Evolutionary conservation across 2,888 invertebrate species (phyloP).

Genomic region (Lycia hirtaria): DNA sequence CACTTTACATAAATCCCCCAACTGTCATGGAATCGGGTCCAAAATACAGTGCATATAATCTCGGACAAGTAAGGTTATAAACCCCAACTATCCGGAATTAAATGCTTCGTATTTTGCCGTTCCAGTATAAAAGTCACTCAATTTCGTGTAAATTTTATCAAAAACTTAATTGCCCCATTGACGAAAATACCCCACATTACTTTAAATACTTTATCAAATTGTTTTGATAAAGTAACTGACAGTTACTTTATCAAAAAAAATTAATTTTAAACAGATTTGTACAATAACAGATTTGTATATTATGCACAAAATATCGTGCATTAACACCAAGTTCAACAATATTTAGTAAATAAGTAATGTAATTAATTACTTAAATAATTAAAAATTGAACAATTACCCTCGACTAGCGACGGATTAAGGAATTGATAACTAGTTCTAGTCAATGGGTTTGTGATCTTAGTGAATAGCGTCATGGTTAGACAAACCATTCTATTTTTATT

Average conservation of each 20-base stretch:
- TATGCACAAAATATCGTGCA: not conserved
- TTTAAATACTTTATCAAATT: too few relatives aligned
- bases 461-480: constrained; percentile 35
- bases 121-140: too few relatives aligned
- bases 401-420: constrained; percentile 65
- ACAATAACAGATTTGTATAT: not conserved
- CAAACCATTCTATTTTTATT: not conserved
- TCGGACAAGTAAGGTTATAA: too few relatives aligned
- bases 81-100: too few relatives aligned
- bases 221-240: too few relatives aligned
- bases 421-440: constrained; percentile 76
- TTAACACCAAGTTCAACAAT: constrained; percentile 5
- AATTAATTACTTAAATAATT: not conserved
- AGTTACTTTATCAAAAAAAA: not conserved
- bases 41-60: too few relatives aligned
- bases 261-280: not conserved
- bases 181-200: too few relatives aligned
- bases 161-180: too few relatives aligned
- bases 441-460: constrained; percentile 78
- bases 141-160: too few relatives aligned
- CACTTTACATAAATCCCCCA: too few relatives aligned
- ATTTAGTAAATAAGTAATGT: not conserved
- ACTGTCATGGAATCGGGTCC: too few relatives aligned
- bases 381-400: constrained; percentile 37
- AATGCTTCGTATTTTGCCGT: too few relatives aligned